Evolutionary conservation across 2,113 vertebrate species (phyloP).

Genomic region (Scomber japonicus): DNA sequence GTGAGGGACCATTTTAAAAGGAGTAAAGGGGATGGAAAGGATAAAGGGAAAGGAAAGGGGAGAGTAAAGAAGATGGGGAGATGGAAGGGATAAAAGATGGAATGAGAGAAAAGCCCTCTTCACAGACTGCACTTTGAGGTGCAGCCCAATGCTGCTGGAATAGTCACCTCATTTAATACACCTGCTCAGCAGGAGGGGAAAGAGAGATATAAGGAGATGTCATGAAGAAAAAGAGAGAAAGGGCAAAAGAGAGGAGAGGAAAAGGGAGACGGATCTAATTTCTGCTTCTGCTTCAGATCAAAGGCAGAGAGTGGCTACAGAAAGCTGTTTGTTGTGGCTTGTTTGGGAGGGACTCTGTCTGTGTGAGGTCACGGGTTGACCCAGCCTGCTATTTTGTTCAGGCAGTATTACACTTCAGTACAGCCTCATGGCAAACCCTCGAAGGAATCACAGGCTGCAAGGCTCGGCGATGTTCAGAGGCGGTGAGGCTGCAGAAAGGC

Average conservation of each 20-base stretch:
- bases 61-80: slow-evolving; percentile 63
- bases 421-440: slow-evolving; percentile 36
- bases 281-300: slow-evolving; percentile 70
- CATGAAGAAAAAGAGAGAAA: slow-evolving; percentile 54
- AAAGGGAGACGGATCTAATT: slow-evolving; percentile 62
- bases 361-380: slow-evolving; percentile 59
- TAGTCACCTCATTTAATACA: slow-evolving; percentile 79
- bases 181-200: slow-evolving; percentile 71
- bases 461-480: not conserved
- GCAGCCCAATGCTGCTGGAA: slow-evolving; percentile 62
- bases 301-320: slow-evolving; percentile 68
- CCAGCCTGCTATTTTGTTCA: slow-evolving; percentile 55
- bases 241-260: slow-evolving; percentile 57
- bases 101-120: slow-evolving; percentile 75
- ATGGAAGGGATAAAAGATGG: slow-evolving; percentile 75
- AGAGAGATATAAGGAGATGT: slow-evolving; percentile 59
- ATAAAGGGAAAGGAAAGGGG: slow-evolving; percentile 59
- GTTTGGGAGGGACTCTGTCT: slow-evolving; percentile 64
- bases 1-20: slow-evolving; percentile 63
- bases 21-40: slow-evolving; percentile 64
- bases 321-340: slow-evolving; percentile 76
- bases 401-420: slow-evolving; percentile 39
- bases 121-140: slow-evolving; percentile 78
- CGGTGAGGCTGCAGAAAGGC: slow-evolving; percentile 11
- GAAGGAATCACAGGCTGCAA: slow-evolving; percentile 32